Base-by-base conservation (phyloP, 2,113 vertebrate species). In the Ornithorhynchus anatinus region DNA sequence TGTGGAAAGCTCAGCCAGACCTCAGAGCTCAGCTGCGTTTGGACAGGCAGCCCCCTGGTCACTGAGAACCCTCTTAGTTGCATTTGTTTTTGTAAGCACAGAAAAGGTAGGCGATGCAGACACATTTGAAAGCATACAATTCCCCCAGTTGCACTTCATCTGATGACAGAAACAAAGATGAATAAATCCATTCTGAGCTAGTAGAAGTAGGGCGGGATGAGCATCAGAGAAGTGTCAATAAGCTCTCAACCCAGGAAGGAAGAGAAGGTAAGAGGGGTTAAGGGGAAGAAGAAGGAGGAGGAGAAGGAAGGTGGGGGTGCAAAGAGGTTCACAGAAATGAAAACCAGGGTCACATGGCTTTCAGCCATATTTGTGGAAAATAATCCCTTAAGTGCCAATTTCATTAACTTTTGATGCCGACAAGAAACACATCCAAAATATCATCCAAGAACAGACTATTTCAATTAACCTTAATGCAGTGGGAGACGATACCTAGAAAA, bases 241-340 rank as follows among this genome's bases (percentile, higher is more conserved):
- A 63, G 32, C n/a, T 67, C 50, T 29, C 35, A 44, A 47, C 0
- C 4, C 35, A 75, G 40, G 32, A 44, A 2, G 13, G 37, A 45
- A 75, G 35, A 23, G 53, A 14, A 72, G 8, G 27, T 17, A 56
- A 48, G n/a, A n/a, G 47, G 23, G 71, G 78, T 73, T 53, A 52
- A 31, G 38, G 39, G 43, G 27, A 59, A 37, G 3, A 0, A 47
- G 65, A 42, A 75, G n/a, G n/a, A n/a, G n/a, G n/a, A n/a, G n/a
- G n/a, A n/a, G n/a, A n/a, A n/a, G 15, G 64, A 65, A 53, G 47
- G 47, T 2, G 7, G n/a, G 56, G 65, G 62, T 67, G 45, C 59
- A 66, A 66, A 66, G 56, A 35, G 61, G 65, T 69, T 64, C 44
- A 71, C 45, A 69, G 66, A 72, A 79, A 56, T 11, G 59, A 54